These are phyloP conservation scores for Melipona bicolor DNA, from an alignment of 2,888 invertebrate genomes.

Conservation along the genomic window DNA sequence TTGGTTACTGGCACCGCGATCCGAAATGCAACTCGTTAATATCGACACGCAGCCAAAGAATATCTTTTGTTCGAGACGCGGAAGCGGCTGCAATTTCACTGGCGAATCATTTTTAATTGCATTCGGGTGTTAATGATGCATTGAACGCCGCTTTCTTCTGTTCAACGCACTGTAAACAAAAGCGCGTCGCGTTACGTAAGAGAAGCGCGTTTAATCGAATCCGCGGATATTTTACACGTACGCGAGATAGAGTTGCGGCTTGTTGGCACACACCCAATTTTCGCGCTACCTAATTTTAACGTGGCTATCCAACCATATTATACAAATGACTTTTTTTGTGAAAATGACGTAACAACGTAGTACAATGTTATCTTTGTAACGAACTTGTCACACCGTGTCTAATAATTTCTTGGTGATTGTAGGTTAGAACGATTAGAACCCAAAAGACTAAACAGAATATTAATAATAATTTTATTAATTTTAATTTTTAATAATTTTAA, in stretches of 20 bases:
- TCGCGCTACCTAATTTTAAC: not conserved
- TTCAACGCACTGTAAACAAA: conserved; percentile 32
- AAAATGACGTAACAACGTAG: not conserved
- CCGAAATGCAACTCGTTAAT: conserved; percentile 36
- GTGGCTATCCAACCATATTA: not conserved
- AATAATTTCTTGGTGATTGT: not conserved
- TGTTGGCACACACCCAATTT: conserved; percentile 13
- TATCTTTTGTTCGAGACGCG: conserved; percentile 46
- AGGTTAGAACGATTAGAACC: too few species aligned
- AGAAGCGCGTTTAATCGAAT: conserved; percentile 5
- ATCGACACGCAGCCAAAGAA: conserved; percentile 39
- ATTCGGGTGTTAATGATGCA: conserved; percentile 38
- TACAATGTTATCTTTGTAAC: not conserved
- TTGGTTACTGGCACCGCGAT: not conserved
- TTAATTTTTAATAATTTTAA: too few species aligned
- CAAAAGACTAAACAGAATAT: too few species aligned
- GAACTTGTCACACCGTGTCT: not conserved
- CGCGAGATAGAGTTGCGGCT: not conserved
- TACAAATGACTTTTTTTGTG: not conserved
- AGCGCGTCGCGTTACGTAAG: conserved; percentile 28
- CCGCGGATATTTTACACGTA: not conserved
- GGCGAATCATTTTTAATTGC: conserved; percentile 47
- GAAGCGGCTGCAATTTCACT: conserved; percentile 47
- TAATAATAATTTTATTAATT: too few species aligned
- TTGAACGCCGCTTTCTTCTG: conserved; percentile 47